These are phyloP conservation scores for Alloscopus bannaensis DNA, from an alignment of 2,888 invertebrate genomes.

Conservation along the genomic window DNA sequence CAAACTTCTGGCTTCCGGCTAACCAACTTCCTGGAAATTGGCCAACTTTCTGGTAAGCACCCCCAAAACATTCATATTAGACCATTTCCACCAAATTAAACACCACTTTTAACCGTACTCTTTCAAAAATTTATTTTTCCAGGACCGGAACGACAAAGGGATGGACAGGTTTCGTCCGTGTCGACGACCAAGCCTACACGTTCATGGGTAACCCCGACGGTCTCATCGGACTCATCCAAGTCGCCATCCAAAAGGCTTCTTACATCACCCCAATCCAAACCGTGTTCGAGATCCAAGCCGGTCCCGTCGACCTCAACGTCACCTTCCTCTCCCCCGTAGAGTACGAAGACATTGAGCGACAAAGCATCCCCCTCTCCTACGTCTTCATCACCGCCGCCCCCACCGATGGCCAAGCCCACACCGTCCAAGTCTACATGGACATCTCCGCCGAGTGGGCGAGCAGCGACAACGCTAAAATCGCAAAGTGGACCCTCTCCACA, in stretches of 20 bases:
- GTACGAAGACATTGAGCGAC: constrained; percentile 52
- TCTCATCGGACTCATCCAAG: constrained; percentile 17
- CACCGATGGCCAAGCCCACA: constrained; percentile 59
- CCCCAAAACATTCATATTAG: no score
- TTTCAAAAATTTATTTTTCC: not conserved
- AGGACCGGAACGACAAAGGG: constrained; percentile 63
- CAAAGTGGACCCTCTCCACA: constrained; percentile 54
- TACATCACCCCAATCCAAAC: constrained; percentile 67
- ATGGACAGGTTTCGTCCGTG: constrained; percentile 68
- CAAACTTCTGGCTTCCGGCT: constrained; percentile 59
- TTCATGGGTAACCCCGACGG: constrained; percentile 61
- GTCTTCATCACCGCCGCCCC: constrained; percentile 53
- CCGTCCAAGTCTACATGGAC: constrained; percentile 69
- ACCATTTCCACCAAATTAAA: no score
- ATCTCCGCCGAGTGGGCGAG: constrained; percentile 65
- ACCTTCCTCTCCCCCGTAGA: constrained; percentile 70
- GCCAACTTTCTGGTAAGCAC: constrained; percentile 68
- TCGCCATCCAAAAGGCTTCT: constrained; percentile 50
- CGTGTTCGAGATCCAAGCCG: constrained; percentile 61
- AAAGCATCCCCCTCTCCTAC: constrained; percentile 69
- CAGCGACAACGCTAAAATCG: constrained; percentile 15
- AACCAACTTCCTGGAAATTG: constrained; percentile 69
- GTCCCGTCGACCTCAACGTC: constrained; percentile 65
- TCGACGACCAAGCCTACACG: constrained; percentile 57
- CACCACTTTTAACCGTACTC: no score